phyloP scores from a whole-genome alignment of 2,888 invertebrate genomes.

The Leucoma salicis region DNA sequence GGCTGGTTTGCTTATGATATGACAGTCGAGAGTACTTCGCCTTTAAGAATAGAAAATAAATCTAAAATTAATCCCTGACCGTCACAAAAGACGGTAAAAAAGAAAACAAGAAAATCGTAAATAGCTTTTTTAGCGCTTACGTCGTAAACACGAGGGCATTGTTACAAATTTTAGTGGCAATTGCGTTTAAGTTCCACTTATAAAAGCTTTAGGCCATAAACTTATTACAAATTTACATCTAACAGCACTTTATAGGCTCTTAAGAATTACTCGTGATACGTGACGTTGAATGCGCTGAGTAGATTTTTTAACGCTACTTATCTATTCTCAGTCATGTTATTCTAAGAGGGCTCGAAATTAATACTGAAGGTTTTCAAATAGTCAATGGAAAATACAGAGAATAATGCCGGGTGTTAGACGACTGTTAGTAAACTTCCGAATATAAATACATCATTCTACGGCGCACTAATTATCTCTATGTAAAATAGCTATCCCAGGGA shows the following conservation, averaged over 20 bases:
- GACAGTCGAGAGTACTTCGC: not conserved
- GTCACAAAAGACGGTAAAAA: not conserved
- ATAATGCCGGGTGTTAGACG: too few relatives aligned
- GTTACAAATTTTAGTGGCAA: conserved; percentile 10
- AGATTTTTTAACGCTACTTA: not conserved
- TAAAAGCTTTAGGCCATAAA: conserved; percentile 12
- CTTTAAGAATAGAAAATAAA: not conserved
- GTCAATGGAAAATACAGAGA: too few relatives aligned
- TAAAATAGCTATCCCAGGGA: too few relatives aligned
- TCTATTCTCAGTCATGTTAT: not conserved
- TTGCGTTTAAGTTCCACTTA: conserved; percentile 5
- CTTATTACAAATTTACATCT: conserved; percentile 23
- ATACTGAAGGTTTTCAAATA: too few relatives aligned
- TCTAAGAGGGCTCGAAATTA: too few relatives aligned
- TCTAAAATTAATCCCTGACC: not conserved
- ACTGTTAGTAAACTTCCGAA: too few relatives aligned
- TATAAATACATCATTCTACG: too few relatives aligned
- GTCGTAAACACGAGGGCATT: conserved; percentile 3
- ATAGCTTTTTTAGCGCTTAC: not conserved
- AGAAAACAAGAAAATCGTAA: not conserved
- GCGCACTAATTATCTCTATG: too few relatives aligned
- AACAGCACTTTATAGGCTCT: conserved; percentile 26
- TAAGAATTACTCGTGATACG: conserved; percentile 25
- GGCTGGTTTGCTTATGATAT: too few relatives aligned
- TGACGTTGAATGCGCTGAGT: conserved; percentile 22